Conservation (phyloP, 2,888 invertebrate species). For the Cerceris ruficornis region DNA sequence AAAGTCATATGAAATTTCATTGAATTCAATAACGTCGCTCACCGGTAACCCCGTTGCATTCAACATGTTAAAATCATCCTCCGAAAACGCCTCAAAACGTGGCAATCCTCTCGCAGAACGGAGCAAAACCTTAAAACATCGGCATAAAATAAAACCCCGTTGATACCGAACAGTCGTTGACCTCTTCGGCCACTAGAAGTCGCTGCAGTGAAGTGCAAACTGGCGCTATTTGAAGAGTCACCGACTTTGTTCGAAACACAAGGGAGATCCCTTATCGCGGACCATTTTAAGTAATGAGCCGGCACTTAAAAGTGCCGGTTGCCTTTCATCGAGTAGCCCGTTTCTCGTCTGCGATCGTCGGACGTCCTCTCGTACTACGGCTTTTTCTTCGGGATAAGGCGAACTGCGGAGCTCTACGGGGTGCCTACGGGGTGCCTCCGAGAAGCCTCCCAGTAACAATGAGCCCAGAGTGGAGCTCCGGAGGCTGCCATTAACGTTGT, state of each 20-base stretch:
- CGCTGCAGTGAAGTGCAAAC: too few relatives aligned
- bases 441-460: constrained; percentile 46
- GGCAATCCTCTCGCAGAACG: too few relatives aligned
- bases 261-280: constrained; percentile 45
- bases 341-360: not conserved
- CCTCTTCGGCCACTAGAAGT: too few relatives aligned
- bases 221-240: not conserved
- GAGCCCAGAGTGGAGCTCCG: constrained; percentile 19
- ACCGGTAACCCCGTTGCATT: too few relatives aligned
- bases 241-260: not conserved
- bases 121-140: too few relatives aligned
- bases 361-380: constrained; percentile 8
- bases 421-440: constrained; percentile 29
- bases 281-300: constrained; percentile 59
- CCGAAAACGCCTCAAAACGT: too few relatives aligned
- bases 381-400: constrained; percentile 8
- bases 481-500: constrained; percentile 41
- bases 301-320: constrained; percentile 53
- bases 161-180: too few relatives aligned
- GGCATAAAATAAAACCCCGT: too few relatives aligned
- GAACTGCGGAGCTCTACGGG: constrained; percentile 9
- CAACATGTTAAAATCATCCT: too few relatives aligned
- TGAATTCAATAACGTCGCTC: too few relatives aligned
- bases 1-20: too few relatives aligned
- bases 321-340: constrained; percentile 33